Evolutionary conservation across 1,140 invertebrate genomes (phyloP), one percentile per base, ranked within the genome.

Genomic region (Diabrotica virgifera): DNA sequence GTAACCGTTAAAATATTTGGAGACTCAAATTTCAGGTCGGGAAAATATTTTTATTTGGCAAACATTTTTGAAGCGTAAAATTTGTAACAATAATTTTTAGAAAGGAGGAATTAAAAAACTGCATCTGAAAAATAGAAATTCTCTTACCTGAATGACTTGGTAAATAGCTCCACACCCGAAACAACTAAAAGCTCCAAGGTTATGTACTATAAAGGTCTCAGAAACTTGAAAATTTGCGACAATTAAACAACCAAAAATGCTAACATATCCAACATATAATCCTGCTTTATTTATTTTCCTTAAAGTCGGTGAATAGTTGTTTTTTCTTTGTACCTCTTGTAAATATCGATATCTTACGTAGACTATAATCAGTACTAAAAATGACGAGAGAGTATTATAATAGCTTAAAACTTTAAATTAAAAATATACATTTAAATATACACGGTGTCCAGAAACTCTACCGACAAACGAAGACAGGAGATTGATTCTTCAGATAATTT

Each of bases 131-230:
- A 24, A 9, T 6, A 11, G 8, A 13, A 52, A 50, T 53, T 6
- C 52, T 59, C n/a, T 50, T 60, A 69, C 67, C 63, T 69, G 63
- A 38, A 63, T 63, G 5, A 52, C 40, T n/a, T 65, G 36, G 14
- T 62, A 50, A 52, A 69, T 24, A 24, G 11, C 24, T 24, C 63
- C 67, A 12, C 59, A 14, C 5, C 40, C 46, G 55, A 69, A 69
- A 12, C 59, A 64, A 5, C 38, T 40, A 5, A 6, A 6, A 36
- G 67, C 67, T 51, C 53, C 67, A 5, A 63, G 46, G 11, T 65
- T 5, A 50, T 69, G 67, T 36, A 64, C 52, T 13, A 56, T 35
- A 13, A 69, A 37, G 51, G 35, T 40, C 0, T 62, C 50, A 35
- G 59, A 37, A 10, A n/a, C 52, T 62, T 66, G 65, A 46, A 66